Base-by-base conservation (phyloP, 2,113 vertebrate species). In the Epinephelus moara region DNA sequence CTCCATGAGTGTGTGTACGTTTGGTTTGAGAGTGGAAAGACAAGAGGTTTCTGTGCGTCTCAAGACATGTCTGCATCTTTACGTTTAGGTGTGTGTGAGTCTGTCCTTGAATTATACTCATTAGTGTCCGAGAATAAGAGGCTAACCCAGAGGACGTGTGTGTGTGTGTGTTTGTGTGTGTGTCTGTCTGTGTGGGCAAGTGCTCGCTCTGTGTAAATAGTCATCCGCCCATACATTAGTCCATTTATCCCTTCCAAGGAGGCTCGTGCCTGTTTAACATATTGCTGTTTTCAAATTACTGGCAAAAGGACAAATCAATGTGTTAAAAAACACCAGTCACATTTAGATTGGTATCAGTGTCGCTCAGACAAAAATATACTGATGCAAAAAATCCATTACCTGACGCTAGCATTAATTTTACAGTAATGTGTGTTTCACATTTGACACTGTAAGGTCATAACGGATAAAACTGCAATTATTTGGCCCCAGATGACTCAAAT, bases 51-150 rank as follows among this genome's bases (percentile, higher is more conserved):
- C 6, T 47, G 76, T 61, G 23, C 47, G n/a, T 27, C 55, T 57
- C 4, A 45, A 61, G 71, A 72, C 14, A 63, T 69, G 59, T 23
- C 9, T 71, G 50, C 10, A 62, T 60, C 3, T 19, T 50, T 40
- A 50, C 18, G 4, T 37, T 67, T 64, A 21, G 25, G 55, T 47
- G 15, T 25, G 30, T 47, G 33, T 52, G 50, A n/a, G 42, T n/a
- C 37, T 62, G 78, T 82, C 52, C 56, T 82, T 87, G 57, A 49
- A 67, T 50, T 81, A 37, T 45, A 59, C 21, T 75, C 49, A 74
- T 19, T 45, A 25, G n/a, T 57, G 66, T 82, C 57, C 70, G 56
- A 17, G 30, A 80, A 78, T 42, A 67, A 69, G 50, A 81, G 55
- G 21, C 53, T 45, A 33, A 56, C 64, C 66, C 63, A 47, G 61